Evolutionary conservation across 2,113 vertebrate genomes (phyloP).

Genomic region (Lota lota): DNA sequence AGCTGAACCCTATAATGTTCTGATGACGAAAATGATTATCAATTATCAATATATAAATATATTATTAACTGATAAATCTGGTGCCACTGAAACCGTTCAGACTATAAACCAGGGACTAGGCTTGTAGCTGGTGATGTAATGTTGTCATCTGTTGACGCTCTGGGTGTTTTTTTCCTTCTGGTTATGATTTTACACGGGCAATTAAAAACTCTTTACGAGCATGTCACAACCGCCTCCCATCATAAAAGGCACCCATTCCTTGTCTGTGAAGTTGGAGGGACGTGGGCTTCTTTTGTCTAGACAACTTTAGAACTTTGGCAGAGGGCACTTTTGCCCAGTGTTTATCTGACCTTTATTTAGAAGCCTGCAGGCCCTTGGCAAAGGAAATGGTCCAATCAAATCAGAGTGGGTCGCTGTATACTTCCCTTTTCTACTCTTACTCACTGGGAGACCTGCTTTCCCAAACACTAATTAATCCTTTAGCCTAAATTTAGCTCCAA

Average conservation of each 20-base stretch:
- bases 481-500: no score
- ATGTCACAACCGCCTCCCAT: conserved; percentile 6
- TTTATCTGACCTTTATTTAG: conserved; percentile 9
- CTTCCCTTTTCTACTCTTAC: neutral
- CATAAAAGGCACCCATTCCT: neutral
- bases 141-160: neutral
- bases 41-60: no score
- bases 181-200: conserved; percentile 27
- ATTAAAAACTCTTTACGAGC: conserved; percentile 31
- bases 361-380: neutral
- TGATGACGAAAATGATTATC: no score
- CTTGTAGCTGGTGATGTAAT: conserved; percentile 10
- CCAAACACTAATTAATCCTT: no score
- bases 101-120: conserved; percentile 5
- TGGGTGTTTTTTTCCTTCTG: conserved; percentile 21
- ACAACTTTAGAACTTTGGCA: no score
- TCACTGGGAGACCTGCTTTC: no score
- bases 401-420: neutral
- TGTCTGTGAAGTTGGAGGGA: neutral
- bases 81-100: neutral
- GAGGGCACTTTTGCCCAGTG: no score
- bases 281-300: neutral
- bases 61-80: neutral
- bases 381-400: conserved; percentile 2
- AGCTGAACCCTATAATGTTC: no score